phyloP scores from a whole-genome alignment of 1,140 invertebrate species.

The Geopemphigus sp. region DNA sequence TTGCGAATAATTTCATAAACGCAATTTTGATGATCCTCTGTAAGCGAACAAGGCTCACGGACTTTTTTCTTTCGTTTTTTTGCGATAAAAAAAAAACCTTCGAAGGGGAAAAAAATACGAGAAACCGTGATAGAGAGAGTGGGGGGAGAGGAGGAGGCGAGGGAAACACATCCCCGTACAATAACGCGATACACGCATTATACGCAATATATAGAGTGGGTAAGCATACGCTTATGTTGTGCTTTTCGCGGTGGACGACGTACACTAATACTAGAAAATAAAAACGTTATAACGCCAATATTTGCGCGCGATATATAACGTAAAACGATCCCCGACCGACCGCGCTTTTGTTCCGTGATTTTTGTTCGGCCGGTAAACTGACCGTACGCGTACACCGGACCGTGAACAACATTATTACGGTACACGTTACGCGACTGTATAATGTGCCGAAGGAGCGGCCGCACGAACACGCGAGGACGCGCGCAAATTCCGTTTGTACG shows the following conservation, averaged over 20 bases:
- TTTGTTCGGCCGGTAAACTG: background rate
- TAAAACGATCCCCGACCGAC: too few species aligned
- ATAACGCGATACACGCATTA: background rate
- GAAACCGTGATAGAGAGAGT: too few species aligned
- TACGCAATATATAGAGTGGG: too few species aligned
- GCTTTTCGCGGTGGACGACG: background rate
- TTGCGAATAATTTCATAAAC: slow-evolving; percentile 24
- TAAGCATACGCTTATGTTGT: too few species aligned
- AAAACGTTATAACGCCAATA: slow-evolving; percentile 4
- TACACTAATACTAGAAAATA: background rate
- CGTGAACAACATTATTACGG: background rate
- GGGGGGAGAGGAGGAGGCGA: background rate
- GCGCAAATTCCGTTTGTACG: background rate
- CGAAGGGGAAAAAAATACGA: background rate
- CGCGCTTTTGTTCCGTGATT: background rate
- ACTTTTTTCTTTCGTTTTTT: background rate
- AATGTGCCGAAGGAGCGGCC: too few species aligned
- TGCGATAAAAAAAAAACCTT: background rate
- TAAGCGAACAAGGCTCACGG: background rate
- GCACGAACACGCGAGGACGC: background rate
- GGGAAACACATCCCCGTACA: background rate
- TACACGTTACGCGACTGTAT: background rate
- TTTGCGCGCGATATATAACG: background rate
- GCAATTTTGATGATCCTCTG: slow-evolving; percentile 26
- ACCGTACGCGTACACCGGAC: background rate